These are phyloP conservation scores for Pristionchus arcanus DNA, from an alignment of 2,888 invertebrate species.

Conservation along the genomic window DNA sequence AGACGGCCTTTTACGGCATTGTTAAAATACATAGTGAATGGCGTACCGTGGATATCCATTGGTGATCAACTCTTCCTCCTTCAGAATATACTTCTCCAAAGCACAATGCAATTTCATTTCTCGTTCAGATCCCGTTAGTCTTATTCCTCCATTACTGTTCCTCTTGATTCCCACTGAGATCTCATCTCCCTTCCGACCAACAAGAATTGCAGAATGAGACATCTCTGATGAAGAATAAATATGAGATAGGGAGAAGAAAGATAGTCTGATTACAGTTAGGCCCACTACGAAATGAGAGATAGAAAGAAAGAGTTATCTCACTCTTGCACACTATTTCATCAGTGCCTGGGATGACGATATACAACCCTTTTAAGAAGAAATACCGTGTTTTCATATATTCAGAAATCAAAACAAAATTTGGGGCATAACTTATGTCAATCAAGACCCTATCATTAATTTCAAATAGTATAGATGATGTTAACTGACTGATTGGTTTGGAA, in stretches of 20 bases:
- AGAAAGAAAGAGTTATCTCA: not conserved
- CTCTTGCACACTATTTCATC: constrained; percentile 7
- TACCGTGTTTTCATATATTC: not conserved
- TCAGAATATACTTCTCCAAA: constrained; percentile 63
- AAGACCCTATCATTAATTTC: not conserved
- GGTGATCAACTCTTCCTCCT: constrained; percentile 63
- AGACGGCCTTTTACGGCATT: too few relatives aligned
- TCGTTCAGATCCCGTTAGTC: not conserved
- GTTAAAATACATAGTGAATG: too few relatives aligned
- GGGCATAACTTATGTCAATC: too few relatives aligned
- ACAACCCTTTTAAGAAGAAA: not conserved
- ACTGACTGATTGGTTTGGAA: constrained; percentile 33
- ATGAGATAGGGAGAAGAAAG: not conserved
- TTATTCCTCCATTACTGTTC: not conserved
- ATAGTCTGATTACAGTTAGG: not conserved
- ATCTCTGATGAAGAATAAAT: constrained; percentile 28
- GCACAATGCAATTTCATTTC: constrained; percentile 61
- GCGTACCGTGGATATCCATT: constrained; percentile 55
- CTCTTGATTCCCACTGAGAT: constrained; percentile 52
- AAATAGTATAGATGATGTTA: not conserved
- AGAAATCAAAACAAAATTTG: not conserved
- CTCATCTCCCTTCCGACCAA: constrained; percentile 37
- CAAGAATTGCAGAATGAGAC: constrained; percentile 53
- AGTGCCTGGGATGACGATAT: not conserved
- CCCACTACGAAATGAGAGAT: not conserved